Percentiles rank a stretch among this genome's conserved stretches.
Evolutionary conservation across 2,888 invertebrate genomes (phyloP).

Genomic region (Ophion ventricosus): DNA sequence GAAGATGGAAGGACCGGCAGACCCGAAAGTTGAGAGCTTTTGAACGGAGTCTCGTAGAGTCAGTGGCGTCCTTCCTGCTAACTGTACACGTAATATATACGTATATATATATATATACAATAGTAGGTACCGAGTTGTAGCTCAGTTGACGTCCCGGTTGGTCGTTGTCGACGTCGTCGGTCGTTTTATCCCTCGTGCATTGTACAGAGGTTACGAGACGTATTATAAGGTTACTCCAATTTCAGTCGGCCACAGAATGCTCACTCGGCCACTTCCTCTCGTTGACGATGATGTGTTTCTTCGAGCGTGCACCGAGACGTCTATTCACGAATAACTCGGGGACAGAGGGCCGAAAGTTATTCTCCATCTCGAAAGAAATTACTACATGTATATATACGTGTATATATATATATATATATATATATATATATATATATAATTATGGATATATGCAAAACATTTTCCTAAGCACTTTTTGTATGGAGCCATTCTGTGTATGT

Average conservation of each 20-base stretch:
- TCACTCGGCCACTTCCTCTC: conserved; percentile 73
- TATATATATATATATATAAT: not conserved
- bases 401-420: not conserved
- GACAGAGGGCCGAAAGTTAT: conserved; percentile 42
- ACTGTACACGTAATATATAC: conserved; percentile 15
- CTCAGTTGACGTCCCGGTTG: conserved; percentile 31
- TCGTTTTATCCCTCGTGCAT: conserved; percentile 45
- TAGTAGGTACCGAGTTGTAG: conserved; percentile 3
- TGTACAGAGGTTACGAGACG: conserved; percentile 65
- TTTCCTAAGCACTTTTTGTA: conserved; percentile 1
- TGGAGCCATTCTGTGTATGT: no score
- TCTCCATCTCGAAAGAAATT: conserved; percentile 57
- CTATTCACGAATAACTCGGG: conserved; percentile 25
- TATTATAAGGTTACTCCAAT: conserved; percentile 74
- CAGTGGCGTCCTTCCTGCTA: conserved; percentile 16
- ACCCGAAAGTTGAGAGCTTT: not conserved
- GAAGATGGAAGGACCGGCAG: not conserved
- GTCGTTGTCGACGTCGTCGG: conserved; percentile 38
- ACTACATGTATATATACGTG: not conserved
- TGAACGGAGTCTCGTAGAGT: not conserved
- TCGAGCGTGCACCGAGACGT: conserved; percentile 59
- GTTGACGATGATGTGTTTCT: conserved; percentile 65
- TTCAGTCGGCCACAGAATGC: conserved; percentile 68
- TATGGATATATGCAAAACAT: not conserved
- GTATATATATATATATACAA: not conserved